phyloP scores from a whole-genome alignment of 2,797 vertebrate species.

The Phalanger gymnotis region DNA sequence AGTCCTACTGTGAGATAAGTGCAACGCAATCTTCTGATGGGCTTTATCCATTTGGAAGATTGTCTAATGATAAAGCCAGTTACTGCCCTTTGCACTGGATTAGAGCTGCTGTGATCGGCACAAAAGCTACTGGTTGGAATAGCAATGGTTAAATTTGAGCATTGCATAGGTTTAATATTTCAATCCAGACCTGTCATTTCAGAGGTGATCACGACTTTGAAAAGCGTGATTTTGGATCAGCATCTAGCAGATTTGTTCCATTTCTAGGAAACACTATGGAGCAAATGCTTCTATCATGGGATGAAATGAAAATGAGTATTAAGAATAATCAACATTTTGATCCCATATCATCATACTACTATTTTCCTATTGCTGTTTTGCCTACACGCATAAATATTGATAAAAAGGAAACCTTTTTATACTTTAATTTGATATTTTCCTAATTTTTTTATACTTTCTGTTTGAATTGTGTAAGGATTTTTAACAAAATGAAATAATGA shows the following conservation, averaged over 20 bases:
- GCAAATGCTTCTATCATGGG: not conserved
- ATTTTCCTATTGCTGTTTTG: not conserved
- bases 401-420: not conserved
- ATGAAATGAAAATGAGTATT: not conserved
- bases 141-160: not conserved
- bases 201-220: fast-evolving
- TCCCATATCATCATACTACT: not conserved
- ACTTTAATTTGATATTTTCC: not conserved
- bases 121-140: not conserved
- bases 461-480: not conserved
- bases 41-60: not conserved
- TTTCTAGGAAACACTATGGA: not conserved
- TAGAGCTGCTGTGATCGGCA: not conserved
- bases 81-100: not conserved
- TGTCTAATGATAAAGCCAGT: not conserved
- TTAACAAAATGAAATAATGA: not conserved
- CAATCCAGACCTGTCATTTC: fast-evolving
- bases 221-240: not conserved
- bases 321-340: not conserved
- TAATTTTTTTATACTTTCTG: not conserved
- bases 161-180: fast-evolving
- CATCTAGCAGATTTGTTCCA: fast-evolving
- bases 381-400: not conserved
- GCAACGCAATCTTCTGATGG: not conserved
- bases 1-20: not conserved